Base-by-base conservation (phyloP, 2,113 vertebrate genomes). In the Varanus salvator region DNA sequence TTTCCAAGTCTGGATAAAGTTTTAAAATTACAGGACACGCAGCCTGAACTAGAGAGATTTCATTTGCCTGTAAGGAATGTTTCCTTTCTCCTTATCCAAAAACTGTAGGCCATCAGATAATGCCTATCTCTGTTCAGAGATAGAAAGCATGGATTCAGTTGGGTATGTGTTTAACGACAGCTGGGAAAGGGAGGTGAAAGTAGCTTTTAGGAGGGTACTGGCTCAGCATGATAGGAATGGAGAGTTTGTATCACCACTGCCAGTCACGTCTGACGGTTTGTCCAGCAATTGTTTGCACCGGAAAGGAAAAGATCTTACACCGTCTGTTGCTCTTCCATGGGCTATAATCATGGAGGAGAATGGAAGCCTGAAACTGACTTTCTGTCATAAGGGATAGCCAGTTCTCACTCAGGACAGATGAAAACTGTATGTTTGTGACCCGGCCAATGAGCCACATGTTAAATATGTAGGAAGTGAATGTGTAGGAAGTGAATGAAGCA, bases 1-100 rank as follows among this genome's bases (percentile, higher is more conserved):
- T 74, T 34, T 91, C 15, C 86, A 69, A 86, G 87, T 64, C 95
- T 93, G 93, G 88, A 92, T 38, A 60, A 80, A 76, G 90, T 69
- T 92, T 92, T 90, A 80, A 72, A 91, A 76, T 69, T 76, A 2
- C 86, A 90, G 89, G 76, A 87, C 87, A 90, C 8, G 0, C 54
- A 88, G 54, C 23, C 54, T 54, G 89, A 31, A 0, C 72, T 17
- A 4, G 29, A 74, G 4, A 72, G 66, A 27, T 64, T 64, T 64
- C 60, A 19, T 64, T 19, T 64, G 60, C 66, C 12, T 5, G 31
- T 74, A 85, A 69, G 11, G 85, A 85, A 92, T 87, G 15, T 14
- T 52, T 88, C 38, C 0, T 0, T 2, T 0, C 1, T 75, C n/a
- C 81, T 69, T 9, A 3, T 57, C 85, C 86, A 54, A 80, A 52